Conservation (phyloP, 2,888 invertebrate genomes). For the Plagiodera versicolora region DNA sequence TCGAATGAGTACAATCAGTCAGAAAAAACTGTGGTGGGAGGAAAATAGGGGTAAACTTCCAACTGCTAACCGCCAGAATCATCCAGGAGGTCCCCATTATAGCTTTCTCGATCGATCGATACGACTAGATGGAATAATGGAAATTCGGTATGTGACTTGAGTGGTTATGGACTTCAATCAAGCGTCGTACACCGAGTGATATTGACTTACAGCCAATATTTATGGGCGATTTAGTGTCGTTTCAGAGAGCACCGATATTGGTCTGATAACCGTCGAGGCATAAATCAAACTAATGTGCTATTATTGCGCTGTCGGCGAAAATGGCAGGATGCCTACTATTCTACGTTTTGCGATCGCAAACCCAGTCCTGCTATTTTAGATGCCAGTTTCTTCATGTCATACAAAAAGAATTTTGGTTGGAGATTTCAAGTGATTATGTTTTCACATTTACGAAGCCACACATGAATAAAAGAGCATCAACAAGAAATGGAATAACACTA, state of each 20-base stretch:
- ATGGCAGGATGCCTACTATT: constrained; percentile 39
- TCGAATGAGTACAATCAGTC: too few relatives aligned
- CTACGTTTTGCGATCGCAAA: constrained; percentile 16
- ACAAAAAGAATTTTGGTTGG: too few relatives aligned
- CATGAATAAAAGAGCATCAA: too few relatives aligned
- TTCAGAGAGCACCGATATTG: constrained; percentile 56
- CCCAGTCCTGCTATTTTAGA: constrained; percentile 29
- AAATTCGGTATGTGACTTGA: constrained; percentile 38
- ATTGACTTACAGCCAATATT: constrained; percentile 55
- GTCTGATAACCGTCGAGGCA: constrained; percentile 55
- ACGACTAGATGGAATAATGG: constrained; percentile 24
- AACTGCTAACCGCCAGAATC: too few relatives aligned
- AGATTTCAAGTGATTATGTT: too few relatives aligned
- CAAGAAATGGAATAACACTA: too few relatives aligned
- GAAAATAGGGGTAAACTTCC: too few relatives aligned
- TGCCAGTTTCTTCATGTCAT: constrained; percentile 14
- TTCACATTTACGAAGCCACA: too few relatives aligned
- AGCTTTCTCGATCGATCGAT: constrained; percentile 14
- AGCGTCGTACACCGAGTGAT: constrained; percentile 46
- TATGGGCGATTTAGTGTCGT: constrained; percentile 56
- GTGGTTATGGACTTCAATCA: constrained; percentile 47
- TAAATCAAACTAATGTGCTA: constrained; percentile 58
- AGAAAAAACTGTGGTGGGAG: too few relatives aligned
- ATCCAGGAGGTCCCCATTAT: constrained; percentile 1
- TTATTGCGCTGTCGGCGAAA: constrained; percentile 55